A percentile compares a stretch with the other conserved stretches of the same genome.
phyloP scores from a whole-genome alignment of 2,797 vertebrate species.

The Prionace glauca region DNA sequence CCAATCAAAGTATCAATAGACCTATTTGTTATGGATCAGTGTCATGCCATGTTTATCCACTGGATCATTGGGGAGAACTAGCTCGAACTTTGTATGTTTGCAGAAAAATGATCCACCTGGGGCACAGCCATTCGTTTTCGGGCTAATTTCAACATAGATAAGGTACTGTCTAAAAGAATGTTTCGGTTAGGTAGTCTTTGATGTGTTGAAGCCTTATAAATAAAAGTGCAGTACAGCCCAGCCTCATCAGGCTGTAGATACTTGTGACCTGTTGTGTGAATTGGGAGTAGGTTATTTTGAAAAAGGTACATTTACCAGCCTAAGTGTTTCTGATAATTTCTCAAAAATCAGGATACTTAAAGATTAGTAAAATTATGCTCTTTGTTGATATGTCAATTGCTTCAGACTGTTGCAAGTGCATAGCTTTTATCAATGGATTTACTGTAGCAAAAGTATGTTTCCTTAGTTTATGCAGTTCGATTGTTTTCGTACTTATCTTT shows the following conservation, averaged over 20 bases:
- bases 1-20: neutral
- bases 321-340: neutral
- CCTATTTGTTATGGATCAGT: neutral
- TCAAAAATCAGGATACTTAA: neutral
- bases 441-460: slow-evolving; percentile 42
- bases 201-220: neutral
- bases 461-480: neutral
- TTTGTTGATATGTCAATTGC: neutral
- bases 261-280: neutral
- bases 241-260: neutral
- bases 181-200: neutral
- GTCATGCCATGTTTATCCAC: neutral
- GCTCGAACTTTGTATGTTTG: neutral
- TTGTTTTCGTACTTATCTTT: neutral
- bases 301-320: neutral
- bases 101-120: neutral
- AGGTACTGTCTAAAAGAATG: neutral
- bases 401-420: neutral
- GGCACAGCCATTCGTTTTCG: neutral
- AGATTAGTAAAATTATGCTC: too few relatives aligned
- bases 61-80: neutral
- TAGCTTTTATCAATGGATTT: slow-evolving; percentile 35
- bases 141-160: neutral
- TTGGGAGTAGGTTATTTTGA: neutral
- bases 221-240: neutral